Evolutionary conservation across 2,797 vertebrate species (phyloP), one percentile per base, ranked within the genome.

Genomic region (Toxotes lorentzi): DNA sequence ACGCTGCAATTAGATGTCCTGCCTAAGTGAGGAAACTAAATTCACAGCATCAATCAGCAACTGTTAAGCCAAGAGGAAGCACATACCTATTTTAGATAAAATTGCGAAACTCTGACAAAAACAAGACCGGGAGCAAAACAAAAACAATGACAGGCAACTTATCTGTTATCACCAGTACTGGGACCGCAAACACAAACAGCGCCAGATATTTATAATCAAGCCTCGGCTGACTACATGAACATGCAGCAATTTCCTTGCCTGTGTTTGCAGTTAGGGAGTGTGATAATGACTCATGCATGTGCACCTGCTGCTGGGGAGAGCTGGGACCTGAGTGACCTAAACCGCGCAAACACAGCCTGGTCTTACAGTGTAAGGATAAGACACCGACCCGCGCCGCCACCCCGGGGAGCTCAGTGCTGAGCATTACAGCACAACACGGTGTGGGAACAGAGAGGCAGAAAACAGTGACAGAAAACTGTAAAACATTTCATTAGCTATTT

Each of bases 301-400:
- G 84, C 86, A 89, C 88, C 86, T 90, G 88, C 83, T 81, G 76
- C 83, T 34, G 50, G 48, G 50, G 35, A 24, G 24, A 65, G 61
- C 69, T 50, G 72, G 51, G 67, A 87, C 60, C 76, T 74, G 41
- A 14, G 68, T 76, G 81, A 84, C 77, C 79, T 70, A 11, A 34
- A 65, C 35, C 19, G 35, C 43, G 66, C 57, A 79, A 76, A 80
- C 67, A 78, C 24, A 60, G 73, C 38, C 24, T 35, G 27, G 43
- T 72, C 74, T 81, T 68, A 81, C 19, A 74, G 65, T 41, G 38
- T 5, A 59, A 79, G 23, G 70, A 78, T 70, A 77, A 86, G 78
- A 79, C 77, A 65, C 30, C 0, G 2, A 58, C 58, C 59, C 53
- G 34, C 2, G 12, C 16, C 7, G 1, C 30, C 66, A 17, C 74